Evolutionary conservation across 2,888 invertebrate species (phyloP).

Genomic region (Stenichneumon culpator): DNA sequence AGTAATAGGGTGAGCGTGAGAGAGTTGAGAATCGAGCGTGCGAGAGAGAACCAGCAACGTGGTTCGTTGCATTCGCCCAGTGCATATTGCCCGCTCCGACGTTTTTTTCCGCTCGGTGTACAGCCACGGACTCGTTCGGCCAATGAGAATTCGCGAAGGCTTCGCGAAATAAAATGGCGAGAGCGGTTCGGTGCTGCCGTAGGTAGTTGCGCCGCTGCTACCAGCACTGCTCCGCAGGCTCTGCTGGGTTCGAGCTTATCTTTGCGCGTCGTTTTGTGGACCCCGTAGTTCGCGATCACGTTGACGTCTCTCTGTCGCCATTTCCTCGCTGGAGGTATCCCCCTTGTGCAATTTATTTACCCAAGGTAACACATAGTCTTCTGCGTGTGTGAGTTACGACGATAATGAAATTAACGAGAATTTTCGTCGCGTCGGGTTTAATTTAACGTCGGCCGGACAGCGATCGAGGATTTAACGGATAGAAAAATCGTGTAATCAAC

Average conservation of each 20-base stretch:
- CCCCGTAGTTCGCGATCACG: slow-evolving; percentile 89
- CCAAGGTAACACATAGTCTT: slow-evolving; percentile 3
- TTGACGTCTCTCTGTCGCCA: slow-evolving; percentile 87
- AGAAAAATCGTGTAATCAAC: slow-evolving; percentile 11
- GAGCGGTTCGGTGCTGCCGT: slow-evolving; percentile 46
- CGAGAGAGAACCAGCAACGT: slow-evolving; percentile 36
- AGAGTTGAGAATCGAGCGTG: slow-evolving; percentile 52
- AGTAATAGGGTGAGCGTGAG: slow-evolving; percentile 56
- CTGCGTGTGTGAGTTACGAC: background rate
- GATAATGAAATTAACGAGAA: background rate
- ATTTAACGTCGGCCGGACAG: background rate
- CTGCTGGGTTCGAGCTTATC: slow-evolving; percentile 88
- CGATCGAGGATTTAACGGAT: background rate
- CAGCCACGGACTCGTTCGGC: slow-evolving; percentile 75
- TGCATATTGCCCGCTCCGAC: slow-evolving; percentile 60
- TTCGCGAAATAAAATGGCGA: slow-evolving; percentile 82
- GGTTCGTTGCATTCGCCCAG: slow-evolving; percentile 65
- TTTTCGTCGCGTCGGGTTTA: background rate
- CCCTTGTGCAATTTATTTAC: slow-evolving; percentile 60
- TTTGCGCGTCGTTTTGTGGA: slow-evolving; percentile 93
- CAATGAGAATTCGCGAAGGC: slow-evolving; percentile 81
- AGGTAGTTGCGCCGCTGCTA: slow-evolving; percentile 46
- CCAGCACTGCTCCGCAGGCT: slow-evolving; percentile 49
- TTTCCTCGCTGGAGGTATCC: slow-evolving; percentile 86
- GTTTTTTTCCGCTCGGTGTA: slow-evolving; percentile 70